Base-by-base conservation (phyloP, 92 coral and sea anemone species). In the Isaurus tuberculatus region DNA sequence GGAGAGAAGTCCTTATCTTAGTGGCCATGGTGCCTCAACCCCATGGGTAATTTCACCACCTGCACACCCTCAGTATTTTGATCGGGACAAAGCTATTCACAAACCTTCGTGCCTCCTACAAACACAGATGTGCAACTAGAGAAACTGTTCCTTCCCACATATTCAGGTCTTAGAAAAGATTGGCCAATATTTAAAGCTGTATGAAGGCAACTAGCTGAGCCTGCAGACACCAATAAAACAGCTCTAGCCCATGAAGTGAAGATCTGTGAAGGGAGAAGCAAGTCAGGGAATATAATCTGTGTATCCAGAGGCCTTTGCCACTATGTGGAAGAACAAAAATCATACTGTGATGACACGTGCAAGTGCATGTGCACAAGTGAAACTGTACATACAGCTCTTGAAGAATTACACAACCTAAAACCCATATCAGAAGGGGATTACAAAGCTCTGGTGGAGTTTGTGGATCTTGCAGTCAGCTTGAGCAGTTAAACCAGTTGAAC, bases 161-260 rank as follows among this genome's bases (percentile, higher is more conserved):
- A 88, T 48, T 79, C 91, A 2, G 91, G 90, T 2, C 74, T 30
- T 42, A 65, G 90, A 74, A 89, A 86, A 70, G 92, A 89, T 30
- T 86, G 90, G 90, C 92, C 92, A 30, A 87, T 86, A 25, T 86
- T 89, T 44, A 86, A 86, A 81, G 70, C 85, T 26, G 46, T 40
- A 40, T 40, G 46, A 13, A 40, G 46, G 7, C 7, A 40, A 40
- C 11, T 40, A 40, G 6, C 46, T 40, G 46, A 40, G 46, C 34
- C 34, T 46, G 79, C 91, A 25, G 67, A 72, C 69, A 2, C 42
- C 16, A 88, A 84, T 55, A 51, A 84, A 40, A 79, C 94, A 68
- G 91, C 91, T 49, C 29, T 91, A 17, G 94, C 94, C 27, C 89
- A 84, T 80, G 94, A 90, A 53, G 37, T 87, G 0, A 90, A 79